phyloP scores from a whole-genome alignment of 2,797 vertebrate species.

The Pseudomugil tenellus region DNA sequence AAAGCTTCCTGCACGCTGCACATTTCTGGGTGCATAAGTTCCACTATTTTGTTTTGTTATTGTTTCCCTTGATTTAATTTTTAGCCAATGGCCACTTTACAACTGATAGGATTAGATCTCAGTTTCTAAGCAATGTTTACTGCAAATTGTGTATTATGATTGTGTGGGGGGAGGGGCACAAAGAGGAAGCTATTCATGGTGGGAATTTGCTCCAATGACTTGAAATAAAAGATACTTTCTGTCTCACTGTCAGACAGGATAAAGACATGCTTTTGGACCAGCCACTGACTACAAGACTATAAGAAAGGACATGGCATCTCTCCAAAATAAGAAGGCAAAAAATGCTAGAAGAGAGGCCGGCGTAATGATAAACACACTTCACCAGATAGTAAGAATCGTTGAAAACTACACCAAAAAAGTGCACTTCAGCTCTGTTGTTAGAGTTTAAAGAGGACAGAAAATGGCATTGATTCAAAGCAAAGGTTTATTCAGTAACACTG shows the following conservation, averaged over 20 bases:
- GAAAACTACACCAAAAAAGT: slow-evolving; percentile 14
- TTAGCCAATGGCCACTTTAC: slow-evolving; percentile 62
- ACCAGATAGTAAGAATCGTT: slow-evolving; percentile 53
- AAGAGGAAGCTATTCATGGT: slow-evolving; percentile 50
- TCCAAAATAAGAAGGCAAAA: slow-evolving; percentile 55
- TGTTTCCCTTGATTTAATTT: slow-evolving; percentile 61
- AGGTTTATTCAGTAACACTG: slow-evolving; percentile 41
- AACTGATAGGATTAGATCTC: slow-evolving; percentile 73
- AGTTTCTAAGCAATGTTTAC: slow-evolving; percentile 64
- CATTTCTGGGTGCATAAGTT: slow-evolving; percentile 48
- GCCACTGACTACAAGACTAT: slow-evolving; percentile 37
- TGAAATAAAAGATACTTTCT: slow-evolving; percentile 59
- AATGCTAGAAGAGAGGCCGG: slow-evolving; percentile 57
- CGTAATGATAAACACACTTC: slow-evolving; percentile 62
- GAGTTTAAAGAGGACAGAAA: slow-evolving; percentile 28
- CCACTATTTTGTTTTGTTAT: slow-evolving; percentile 39
- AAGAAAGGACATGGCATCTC: slow-evolving; percentile 34
- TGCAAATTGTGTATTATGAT: slow-evolving; percentile 59
- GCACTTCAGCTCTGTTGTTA: slow-evolving; percentile 21
- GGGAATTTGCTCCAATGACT: slow-evolving; percentile 64
- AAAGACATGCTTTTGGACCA: slow-evolving; percentile 45
- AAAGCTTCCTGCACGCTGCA: slow-evolving; percentile 31
- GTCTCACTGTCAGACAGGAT: slow-evolving; percentile 20
- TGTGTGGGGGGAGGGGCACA: slow-evolving; percentile 55
- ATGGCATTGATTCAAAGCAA: slow-evolving; percentile 37